Evolutionary conservation across 1,140 invertebrate genomes (phyloP).

Genomic region (Plodia interpunctella): DNA sequence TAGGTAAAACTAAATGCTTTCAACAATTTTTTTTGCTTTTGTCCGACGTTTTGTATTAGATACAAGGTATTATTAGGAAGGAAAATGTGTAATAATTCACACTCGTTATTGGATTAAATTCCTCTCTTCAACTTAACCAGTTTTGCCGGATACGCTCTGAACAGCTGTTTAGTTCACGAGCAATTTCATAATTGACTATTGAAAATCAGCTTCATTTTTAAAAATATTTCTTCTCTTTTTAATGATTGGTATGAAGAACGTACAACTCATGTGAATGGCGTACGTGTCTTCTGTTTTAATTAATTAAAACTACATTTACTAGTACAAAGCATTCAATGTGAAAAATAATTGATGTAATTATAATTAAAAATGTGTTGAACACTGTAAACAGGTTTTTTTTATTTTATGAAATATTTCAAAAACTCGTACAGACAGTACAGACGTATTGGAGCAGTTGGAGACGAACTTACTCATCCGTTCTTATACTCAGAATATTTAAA

Average conservation of each 20-base stretch:
- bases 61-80: background rate
- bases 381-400: background rate
- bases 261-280: background rate
- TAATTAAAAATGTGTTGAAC: background rate
- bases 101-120: background rate
- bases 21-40: background rate
- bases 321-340: background rate
- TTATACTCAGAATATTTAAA: no score
- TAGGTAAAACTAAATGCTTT: no score
- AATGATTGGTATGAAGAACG: background rate
- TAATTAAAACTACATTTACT: background rate
- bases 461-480: background rate
- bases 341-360: slow-evolving; percentile 9
- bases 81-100: background rate
- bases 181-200: slow-evolving; percentile 2
- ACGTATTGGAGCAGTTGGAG: background rate
- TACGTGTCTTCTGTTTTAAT: slow-evolving; percentile 11
- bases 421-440: background rate
- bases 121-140: background rate
- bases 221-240: background rate
- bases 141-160: background rate
- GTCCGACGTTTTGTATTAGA: background rate
- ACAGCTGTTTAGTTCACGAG: slow-evolving; percentile 2
- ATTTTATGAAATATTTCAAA: background rate
- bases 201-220: slow-evolving; percentile 2